These are phyloP conservation scores for Malacoraja senta DNA, from an alignment of 2,797 vertebrate genomes.

Conservation along the genomic window DNA sequence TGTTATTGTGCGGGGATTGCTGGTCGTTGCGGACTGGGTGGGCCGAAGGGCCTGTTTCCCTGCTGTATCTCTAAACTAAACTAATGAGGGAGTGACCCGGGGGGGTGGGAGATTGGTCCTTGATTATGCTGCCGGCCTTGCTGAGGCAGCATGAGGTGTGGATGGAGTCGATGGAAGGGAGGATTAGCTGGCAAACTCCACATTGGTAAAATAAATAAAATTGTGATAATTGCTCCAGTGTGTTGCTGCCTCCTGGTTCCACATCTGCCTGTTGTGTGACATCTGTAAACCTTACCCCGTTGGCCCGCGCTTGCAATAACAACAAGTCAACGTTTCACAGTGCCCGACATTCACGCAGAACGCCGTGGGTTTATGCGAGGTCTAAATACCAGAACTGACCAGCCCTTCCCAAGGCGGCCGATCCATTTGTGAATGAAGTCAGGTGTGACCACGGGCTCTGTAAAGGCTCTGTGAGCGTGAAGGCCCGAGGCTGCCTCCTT, in stretches of 20 bases:
- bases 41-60: too few relatives aligned
- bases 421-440: neutral
- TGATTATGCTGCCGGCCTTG: too few relatives aligned
- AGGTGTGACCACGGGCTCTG: neutral
- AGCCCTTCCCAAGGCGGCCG: neutral
- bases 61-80: too few relatives aligned
- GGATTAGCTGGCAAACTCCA: too few relatives aligned
- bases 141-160: too few relatives aligned
- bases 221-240: neutral
- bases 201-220: too few relatives aligned
- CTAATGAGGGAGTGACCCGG: too few relatives aligned
- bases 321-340: too few relatives aligned
- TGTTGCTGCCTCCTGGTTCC: neutral
- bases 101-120: too few relatives aligned
- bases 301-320: constrained; percentile 4
- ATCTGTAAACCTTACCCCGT: neutral
- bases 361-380: neutral
- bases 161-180: too few relatives aligned
- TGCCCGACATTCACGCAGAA: neutral
- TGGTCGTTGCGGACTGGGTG: too few relatives aligned
- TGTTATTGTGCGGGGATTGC: too few relatives aligned
- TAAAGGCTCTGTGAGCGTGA: neutral
- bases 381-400: neutral
- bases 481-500: neutral
- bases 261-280: neutral